Percentiles rank a stretch among this genome's conserved stretches.
phyloP scores from a whole-genome alignment of 2,113 vertebrate genomes.

The Anoura caudifer region DNA sequence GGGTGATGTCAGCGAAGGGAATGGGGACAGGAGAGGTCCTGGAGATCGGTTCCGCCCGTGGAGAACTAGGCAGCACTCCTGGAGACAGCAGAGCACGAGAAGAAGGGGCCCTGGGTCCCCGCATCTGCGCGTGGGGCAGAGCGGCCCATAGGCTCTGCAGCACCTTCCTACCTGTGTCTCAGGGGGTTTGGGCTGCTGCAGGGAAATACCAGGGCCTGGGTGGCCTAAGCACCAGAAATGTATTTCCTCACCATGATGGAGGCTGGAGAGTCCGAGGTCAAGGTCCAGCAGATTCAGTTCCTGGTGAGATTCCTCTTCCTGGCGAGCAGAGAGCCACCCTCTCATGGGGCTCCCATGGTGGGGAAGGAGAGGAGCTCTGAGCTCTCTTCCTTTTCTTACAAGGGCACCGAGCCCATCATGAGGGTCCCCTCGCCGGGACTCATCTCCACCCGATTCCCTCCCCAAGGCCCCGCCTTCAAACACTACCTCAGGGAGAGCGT shows the following conservation, averaged over 20 bases:
- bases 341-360: accelerated
- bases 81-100: accelerated
- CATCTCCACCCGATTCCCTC: neutral
- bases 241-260: neutral
- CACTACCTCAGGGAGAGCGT: neutral
- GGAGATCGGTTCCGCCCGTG: neutral
- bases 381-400: neutral
- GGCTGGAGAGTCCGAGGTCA: too few relatives aligned
- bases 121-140: accelerated
- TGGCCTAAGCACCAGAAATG: too few relatives aligned
- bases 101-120: accelerated
- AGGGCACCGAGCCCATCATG: neutral
- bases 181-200: neutral
- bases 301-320: neutral
- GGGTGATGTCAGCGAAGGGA: neutral
- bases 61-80: neutral
- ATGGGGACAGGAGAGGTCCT: neutral
- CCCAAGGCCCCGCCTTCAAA: neutral
- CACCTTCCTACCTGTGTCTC: neutral
- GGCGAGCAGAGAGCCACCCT: neutral
- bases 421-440: accelerated
- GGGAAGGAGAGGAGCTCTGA: neutral
- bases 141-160: accelerated
- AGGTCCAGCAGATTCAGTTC: neutral
- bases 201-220: accelerated